Percentiles rank a stretch among this genome's conserved stretches.
Conservation (phyloP, 2,888 invertebrate genomes). For the Tenthredo notha region DNA sequence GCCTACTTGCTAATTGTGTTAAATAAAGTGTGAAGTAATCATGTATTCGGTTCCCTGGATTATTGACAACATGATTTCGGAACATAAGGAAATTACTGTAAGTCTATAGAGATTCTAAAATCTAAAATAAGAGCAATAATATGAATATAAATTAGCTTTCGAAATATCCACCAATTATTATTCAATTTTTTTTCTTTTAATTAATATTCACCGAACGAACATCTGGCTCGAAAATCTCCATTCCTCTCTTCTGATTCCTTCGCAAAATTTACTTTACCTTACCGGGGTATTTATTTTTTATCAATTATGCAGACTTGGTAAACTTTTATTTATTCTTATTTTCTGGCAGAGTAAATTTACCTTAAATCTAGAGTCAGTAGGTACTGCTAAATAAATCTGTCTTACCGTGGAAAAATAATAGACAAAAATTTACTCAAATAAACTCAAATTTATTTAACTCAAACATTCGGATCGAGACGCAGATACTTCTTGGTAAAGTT, state of each 20-base stretch:
- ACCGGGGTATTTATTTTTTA: neutral
- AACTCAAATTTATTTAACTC: neutral
- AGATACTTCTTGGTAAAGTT: neutral
- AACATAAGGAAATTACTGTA: neutral
- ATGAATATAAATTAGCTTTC: neutral
- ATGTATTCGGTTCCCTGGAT: constrained; percentile 37
- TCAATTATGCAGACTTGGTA: constrained; percentile 10
- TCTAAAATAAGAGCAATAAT: neutral
- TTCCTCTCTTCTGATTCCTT: neutral
- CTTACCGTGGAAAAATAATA: neutral
- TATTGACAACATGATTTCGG: constrained; percentile 27
- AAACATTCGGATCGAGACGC: neutral
- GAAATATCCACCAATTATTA: neutral
- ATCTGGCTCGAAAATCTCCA: neutral
- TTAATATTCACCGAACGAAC: constrained; percentile 14
- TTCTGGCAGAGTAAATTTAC: neutral
- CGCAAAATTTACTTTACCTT: neutral
- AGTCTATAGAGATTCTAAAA: neutral
- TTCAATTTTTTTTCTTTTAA: neutral
- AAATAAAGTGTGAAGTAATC: neutral
- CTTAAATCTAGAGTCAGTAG: neutral
- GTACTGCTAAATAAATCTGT: neutral
- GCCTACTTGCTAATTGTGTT: neutral
- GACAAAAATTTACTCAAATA: neutral
- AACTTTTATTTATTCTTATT: neutral